Evolutionary conservation across 2,113 vertebrate genomes (phyloP).

Genomic region (Lophius piscatorius): DNA sequence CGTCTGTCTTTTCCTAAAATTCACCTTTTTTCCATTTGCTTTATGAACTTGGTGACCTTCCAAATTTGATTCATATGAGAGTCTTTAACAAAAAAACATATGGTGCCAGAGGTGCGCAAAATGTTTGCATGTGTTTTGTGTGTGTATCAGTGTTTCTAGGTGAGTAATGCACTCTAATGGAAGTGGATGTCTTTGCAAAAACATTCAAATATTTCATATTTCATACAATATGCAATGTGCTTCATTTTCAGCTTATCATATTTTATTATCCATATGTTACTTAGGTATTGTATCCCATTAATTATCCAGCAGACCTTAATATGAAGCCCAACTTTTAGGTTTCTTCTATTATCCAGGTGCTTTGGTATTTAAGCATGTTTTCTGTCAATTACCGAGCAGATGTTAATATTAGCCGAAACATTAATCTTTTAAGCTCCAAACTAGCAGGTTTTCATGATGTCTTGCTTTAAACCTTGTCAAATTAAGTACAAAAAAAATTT

Average conservation of each 20-base stretch:
- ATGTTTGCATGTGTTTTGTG: conserved; percentile 22
- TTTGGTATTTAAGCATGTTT: no score
- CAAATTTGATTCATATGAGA: not conserved
- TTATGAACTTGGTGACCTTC: not conserved
- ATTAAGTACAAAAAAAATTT: no score
- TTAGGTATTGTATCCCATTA: not conserved
- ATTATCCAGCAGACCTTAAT: not conserved
- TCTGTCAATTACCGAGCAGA: no score
- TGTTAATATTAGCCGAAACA: no score
- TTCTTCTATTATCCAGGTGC: no score
- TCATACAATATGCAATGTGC: not conserved
- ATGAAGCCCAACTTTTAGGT: no score
- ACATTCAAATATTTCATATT: not conserved
- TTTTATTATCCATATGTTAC: not conserved
- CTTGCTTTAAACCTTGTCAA: no score
- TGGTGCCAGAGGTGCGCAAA: not conserved
- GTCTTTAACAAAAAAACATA: not conserved
- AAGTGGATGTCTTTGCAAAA: not conserved
- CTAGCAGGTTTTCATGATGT: no score
- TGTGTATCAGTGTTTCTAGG: not conserved
- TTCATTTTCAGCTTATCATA: not conserved
- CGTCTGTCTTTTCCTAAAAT: conserved; percentile 12
- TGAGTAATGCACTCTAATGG: not conserved
- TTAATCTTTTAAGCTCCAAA: no score
- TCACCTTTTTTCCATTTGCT: not conserved